A percentile compares a stretch with the other conserved stretches of the same genome.
These are phyloP conservation scores for Ormyrus rosae DNA, from an alignment of 2,888 invertebrate species.

Conservation along the genomic window DNA sequence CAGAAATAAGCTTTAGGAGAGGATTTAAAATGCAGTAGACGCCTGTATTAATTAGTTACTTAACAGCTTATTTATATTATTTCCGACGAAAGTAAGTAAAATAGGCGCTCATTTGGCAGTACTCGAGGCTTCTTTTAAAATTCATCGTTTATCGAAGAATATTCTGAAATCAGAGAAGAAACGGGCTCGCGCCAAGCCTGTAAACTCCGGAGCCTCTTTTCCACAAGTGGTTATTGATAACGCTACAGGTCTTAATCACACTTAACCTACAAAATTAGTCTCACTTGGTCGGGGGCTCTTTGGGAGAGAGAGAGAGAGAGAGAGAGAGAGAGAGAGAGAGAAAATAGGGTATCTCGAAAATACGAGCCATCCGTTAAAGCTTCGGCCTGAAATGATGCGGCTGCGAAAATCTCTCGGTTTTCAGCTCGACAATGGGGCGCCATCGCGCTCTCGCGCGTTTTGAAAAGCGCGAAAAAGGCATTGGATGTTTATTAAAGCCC, in stretches of 20 bases:
- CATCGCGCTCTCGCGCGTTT: not conserved
- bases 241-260: slow-evolving; percentile 27
- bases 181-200: no score
- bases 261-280: slow-evolving; percentile 32
- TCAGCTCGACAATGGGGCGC: slow-evolving; percentile 24
- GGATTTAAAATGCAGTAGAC: no score
- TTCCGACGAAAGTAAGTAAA: no score
- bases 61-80: no score
- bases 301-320: not conserved
- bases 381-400: not conserved
- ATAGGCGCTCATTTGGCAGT: no score
- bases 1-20: no score
- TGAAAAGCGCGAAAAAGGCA: slow-evolving; percentile 1
- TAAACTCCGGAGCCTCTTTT: no score
- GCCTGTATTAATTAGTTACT: no score
- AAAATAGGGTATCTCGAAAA: slow-evolving; percentile 16
- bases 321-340: no score
- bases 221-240: slow-evolving; percentile 13
- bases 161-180: no score
- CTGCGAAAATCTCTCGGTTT: slow-evolving; percentile 35
- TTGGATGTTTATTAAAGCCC: slow-evolving; percentile 44
- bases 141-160: no score
- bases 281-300: not conserved
- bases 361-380: slow-evolving; percentile 8
- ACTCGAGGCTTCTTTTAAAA: no score